phyloP scores from a whole-genome alignment of 2,113 vertebrate species.

The Synchiropus splendidus region DNA sequence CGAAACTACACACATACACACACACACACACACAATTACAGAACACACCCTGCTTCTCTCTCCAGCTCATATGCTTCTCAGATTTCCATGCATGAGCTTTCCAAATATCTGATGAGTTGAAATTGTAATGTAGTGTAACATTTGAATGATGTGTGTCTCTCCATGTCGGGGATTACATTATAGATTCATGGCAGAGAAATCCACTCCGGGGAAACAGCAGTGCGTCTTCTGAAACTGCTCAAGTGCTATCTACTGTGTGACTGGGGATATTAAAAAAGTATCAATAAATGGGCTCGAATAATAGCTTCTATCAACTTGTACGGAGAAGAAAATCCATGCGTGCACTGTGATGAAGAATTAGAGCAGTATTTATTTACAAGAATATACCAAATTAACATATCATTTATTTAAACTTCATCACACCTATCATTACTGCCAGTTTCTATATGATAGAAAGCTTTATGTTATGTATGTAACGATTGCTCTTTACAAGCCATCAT shows the following conservation, averaged over 20 bases:
- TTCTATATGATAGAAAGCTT: no score
- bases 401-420: no score
- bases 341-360: no score
- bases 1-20: not conserved
- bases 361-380: no score
- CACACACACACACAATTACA: constrained; percentile 5
- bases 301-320: no score
- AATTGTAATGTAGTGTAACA: constrained; percentile 39
- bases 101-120: constrained; percentile 33
- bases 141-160: constrained; percentile 51
- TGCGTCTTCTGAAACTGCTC: constrained; percentile 22
- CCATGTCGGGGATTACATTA: constrained; percentile 52
- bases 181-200: constrained; percentile 52
- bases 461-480: no score
- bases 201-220: constrained; percentile 29
- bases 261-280: not conserved
- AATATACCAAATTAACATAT: no score
- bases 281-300: no score
- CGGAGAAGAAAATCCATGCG: no score
- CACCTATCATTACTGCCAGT: no score
- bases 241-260: constrained; percentile 17
- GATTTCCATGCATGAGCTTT: constrained; percentile 41
- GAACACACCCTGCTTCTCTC: not conserved
- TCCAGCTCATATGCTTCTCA: constrained; percentile 14
- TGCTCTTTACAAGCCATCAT: no score